These are phyloP conservation scores for Drosophila quasianomalipes DNA, from an alignment of 2,888 invertebrate species.

Conservation along the genomic window DNA sequence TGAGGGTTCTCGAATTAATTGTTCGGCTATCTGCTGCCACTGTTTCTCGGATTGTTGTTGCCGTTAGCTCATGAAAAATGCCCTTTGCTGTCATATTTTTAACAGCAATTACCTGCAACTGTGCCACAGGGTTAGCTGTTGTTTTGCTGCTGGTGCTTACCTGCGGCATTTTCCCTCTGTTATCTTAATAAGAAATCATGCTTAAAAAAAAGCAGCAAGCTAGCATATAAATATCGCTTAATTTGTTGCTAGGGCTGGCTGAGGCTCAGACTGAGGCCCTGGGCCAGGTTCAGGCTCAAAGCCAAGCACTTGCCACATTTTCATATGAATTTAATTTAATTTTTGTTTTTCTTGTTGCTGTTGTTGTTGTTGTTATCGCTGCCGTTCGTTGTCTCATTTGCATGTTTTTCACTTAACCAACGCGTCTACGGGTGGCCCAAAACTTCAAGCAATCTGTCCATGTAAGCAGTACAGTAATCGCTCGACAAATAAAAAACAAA, in stretches of 20 bases:
- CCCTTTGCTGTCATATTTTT: slow-evolving; percentile 58
- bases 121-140: slow-evolving; percentile 9
- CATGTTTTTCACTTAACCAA: slow-evolving; percentile 66
- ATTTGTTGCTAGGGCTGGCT: slow-evolving; percentile 57
- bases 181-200: slow-evolving; percentile 77
- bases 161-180: slow-evolving; percentile 33
- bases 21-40: slow-evolving; percentile 46
- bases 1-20: slow-evolving; percentile 59
- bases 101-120: slow-evolving; percentile 54
- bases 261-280: slow-evolving; percentile 6
- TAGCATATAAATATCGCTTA: slow-evolving; percentile 78
- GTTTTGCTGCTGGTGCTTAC: slow-evolving; percentile 36
- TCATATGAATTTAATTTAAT: slow-evolving; percentile 73
- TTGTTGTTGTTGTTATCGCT: slow-evolving; percentile 25
- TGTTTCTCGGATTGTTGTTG: slow-evolving; percentile 10
- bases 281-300: slow-evolving; percentile 31
- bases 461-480: not conserved
- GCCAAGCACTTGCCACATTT: slow-evolving; percentile 70
- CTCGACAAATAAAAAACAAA: not conserved
- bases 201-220: slow-evolving; percentile 38
- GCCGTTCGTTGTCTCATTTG: slow-evolving; percentile 51
- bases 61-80: slow-evolving; percentile 56
- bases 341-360: slow-evolving; percentile 30
- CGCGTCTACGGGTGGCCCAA: slow-evolving; percentile 55
- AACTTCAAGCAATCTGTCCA: slow-evolving; percentile 24